These are phyloP conservation scores for Synodontis membranacea DNA, from an alignment of 2,113 vertebrate species.

Conservation along the genomic window DNA sequence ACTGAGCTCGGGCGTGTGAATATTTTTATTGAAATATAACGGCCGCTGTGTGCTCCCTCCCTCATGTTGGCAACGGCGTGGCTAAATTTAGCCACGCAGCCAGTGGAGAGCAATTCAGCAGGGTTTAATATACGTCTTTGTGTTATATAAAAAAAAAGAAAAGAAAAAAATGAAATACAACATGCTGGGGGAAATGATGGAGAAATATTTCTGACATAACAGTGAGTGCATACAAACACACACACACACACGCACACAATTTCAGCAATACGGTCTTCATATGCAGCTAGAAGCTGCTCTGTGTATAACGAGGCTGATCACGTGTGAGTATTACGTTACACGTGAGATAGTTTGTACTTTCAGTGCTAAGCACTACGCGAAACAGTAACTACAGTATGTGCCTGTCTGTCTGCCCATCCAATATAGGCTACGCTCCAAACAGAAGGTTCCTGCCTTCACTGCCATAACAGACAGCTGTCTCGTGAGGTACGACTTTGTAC, in stretches of 20 bases:
- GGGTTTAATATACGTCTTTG: conserved; percentile 64
- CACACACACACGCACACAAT: not conserved
- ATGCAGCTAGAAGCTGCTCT: not conserved
- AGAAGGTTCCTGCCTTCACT: too few relatives aligned
- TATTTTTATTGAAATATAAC: conserved; percentile 51
- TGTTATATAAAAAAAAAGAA: conserved; percentile 70
- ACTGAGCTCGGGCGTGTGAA: conserved; percentile 51
- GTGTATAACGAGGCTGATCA: not conserved
- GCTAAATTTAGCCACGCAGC: conserved; percentile 71
- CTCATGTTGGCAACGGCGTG: not conserved
- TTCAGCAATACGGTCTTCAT: not conserved
- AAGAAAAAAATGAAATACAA: conserved; percentile 58
- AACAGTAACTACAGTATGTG: not conserved
- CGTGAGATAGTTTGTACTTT: not conserved
- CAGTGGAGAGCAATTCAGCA: conserved; percentile 60
- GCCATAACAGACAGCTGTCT: too few relatives aligned
- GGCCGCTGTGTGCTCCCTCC: conserved; percentile 27
- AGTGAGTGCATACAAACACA: not conserved
- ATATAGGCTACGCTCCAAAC: too few relatives aligned
- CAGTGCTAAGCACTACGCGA: not conserved
- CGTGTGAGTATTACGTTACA: not conserved
- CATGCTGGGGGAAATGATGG: conserved; percentile 15
- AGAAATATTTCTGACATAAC: not conserved
- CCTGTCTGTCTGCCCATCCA: not conserved
- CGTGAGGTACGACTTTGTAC: too few relatives aligned